These are phyloP conservation scores for Ptychodera flava DNA, from an alignment of 35 echinoderm and acorn worm species.

Conservation along the genomic window DNA sequence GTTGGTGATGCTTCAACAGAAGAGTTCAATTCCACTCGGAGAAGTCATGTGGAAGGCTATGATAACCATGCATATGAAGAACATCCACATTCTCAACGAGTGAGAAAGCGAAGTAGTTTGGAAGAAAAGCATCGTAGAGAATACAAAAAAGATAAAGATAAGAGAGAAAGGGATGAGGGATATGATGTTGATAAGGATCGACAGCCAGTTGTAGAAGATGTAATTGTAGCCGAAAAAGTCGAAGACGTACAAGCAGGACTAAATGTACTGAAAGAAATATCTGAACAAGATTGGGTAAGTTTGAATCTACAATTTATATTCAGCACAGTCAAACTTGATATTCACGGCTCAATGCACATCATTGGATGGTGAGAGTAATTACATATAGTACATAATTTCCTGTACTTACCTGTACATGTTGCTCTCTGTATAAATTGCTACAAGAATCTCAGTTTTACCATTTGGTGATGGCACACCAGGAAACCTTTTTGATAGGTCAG, in stretches of 20 bases:
- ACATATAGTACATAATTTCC: too few species aligned
- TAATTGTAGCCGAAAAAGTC: not conserved
- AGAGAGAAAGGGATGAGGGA: not conserved
- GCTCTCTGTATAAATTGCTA: not conserved
- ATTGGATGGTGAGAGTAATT: too few species aligned
- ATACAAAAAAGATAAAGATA: not conserved
- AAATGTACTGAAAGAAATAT: not conserved
- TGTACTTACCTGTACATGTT: not conserved
- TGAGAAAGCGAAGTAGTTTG: not conserved
- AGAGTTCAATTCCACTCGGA: not conserved
- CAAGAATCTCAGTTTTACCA: not conserved
- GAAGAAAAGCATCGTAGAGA: not conserved
- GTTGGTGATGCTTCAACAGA: not conserved
- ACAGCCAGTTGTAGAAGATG: not conserved
- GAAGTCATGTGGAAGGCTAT: not conserved
- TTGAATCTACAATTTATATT: not conserved
- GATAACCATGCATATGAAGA: not conserved
- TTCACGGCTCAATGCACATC: not conserved
- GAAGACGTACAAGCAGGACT: not conserved
- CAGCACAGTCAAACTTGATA: not conserved
- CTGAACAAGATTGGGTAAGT: not conserved
- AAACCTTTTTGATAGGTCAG: not conserved
- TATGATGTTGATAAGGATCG: not conserved
- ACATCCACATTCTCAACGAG: not conserved
- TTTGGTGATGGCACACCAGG: not conserved